A percentile compares a stretch with the other conserved stretches of the same genome.
phyloP scores from a whole-genome alignment of 2,888 invertebrate genomes.

The Acronicta psi region DNA sequence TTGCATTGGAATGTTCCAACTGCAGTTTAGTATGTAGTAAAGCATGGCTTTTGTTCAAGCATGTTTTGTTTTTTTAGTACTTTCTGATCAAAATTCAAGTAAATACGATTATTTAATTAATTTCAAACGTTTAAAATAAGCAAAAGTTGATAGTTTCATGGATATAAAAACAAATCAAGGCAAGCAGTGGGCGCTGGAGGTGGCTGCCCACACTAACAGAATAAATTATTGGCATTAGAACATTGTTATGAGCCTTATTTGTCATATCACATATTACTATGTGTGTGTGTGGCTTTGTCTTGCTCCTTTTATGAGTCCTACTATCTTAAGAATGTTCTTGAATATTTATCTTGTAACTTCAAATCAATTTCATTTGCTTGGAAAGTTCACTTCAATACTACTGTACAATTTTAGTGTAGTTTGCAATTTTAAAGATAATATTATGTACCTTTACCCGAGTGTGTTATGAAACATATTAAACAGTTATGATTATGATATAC shows the following conservation, averaged over 20 bases:
- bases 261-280: slow-evolving; percentile 73
- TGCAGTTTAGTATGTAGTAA: slow-evolving; percentile 29
- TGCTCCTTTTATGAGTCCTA: slow-evolving; percentile 49
- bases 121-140: slow-evolving; percentile 13
- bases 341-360: slow-evolving; percentile 23
- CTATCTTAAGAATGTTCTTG: slow-evolving; percentile 38
- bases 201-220: slow-evolving; percentile 83
- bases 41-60: slow-evolving; percentile 28
- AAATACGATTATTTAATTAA: slow-evolving; percentile 2
- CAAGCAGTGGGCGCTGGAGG: slow-evolving; percentile 81
- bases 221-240: slow-evolving; percentile 85
- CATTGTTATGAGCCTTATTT: slow-evolving; percentile 81
- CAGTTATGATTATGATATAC: no score
- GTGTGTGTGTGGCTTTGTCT: slow-evolving; percentile 67
- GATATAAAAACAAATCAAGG: slow-evolving; percentile 75
- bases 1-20: slow-evolving; percentile 58
- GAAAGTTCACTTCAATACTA: slow-evolving; percentile 20
- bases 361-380: slow-evolving; percentile 1
- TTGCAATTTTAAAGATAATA: slow-evolving; percentile 2
- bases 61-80: slow-evolving; percentile 40
- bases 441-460: not conserved
- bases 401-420: not conserved
- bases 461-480: no score
- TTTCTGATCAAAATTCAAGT: slow-evolving; percentile 11
- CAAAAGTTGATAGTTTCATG: slow-evolving; percentile 29